phyloP scores from a whole-genome alignment of 2,888 invertebrate genomes.

The Latheticus oryzae region DNA sequence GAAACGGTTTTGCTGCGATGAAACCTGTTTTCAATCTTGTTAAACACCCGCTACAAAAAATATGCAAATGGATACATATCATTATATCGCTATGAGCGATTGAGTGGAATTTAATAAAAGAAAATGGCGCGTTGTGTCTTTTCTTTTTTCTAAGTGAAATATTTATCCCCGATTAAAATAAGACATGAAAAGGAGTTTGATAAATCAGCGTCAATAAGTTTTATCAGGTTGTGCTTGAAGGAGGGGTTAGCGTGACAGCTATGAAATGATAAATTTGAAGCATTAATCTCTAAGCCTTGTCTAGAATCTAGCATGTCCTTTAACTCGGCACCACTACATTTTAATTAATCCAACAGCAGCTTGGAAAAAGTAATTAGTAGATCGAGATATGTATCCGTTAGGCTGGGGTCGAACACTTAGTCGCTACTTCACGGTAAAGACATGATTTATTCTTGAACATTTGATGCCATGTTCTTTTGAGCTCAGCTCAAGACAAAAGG shows the following conservation, averaged over 20 bases:
- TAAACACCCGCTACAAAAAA: constrained; percentile 9
- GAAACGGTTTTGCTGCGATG: constrained; percentile 9
- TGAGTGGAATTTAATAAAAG: constrained; percentile 17
- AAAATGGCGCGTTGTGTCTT: background rate
- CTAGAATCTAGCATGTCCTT: constrained; percentile 51
- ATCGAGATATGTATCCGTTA: constrained; percentile 55
- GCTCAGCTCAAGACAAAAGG: constrained; percentile 52
- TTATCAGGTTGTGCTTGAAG: constrained; percentile 39
- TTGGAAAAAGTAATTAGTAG: constrained; percentile 61
- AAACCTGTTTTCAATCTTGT: constrained; percentile 22
- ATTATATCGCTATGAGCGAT: constrained; percentile 20
- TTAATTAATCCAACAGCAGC: constrained; percentile 59
- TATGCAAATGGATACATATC: constrained; percentile 21
- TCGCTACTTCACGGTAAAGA: constrained; percentile 44
- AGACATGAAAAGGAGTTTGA: constrained; percentile 42
- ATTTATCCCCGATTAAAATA: constrained; percentile 43
- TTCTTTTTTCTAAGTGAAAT: constrained; percentile 42
- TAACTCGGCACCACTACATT: constrained; percentile 55
- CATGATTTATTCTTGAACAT: constrained; percentile 56
- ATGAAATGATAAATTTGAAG: constrained; percentile 44
- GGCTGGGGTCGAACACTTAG: constrained; percentile 42
- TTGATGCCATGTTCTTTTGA: constrained; percentile 56
- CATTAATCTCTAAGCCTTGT: constrained; percentile 53
- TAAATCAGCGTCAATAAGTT: constrained; percentile 43
- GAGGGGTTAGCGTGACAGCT: constrained; percentile 25